Evolutionary conservation across 2,113 vertebrate species (phyloP), one percentile per base, ranked within the genome.

Genomic region (Mesembrinibis cayennensis): DNA sequence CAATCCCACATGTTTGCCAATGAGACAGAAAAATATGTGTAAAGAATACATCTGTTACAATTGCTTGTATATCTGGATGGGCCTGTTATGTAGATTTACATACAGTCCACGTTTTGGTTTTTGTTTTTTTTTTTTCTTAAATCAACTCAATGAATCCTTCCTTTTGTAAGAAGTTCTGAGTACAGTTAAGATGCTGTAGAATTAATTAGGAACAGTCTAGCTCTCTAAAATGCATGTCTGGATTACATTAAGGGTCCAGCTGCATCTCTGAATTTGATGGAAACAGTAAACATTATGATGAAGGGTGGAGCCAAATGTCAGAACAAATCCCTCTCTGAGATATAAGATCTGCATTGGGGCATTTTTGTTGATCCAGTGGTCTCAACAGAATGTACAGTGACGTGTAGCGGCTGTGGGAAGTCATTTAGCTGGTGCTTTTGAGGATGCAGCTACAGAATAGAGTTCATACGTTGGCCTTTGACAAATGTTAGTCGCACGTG

Each of bases 141-240:
- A n/a, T 69, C n/a, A 55, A 26, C 12, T 77, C 56, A 34, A 47
- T 52, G 80, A 72, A 55, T 80, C 3, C 2, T 83, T 82, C 66
- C 36, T 87, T 89, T 63, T 87, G 13, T 67, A n/a, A 65, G 40
- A 18, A 78, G 30, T 45, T 91, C 40, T 72, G 53, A 77, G 84
- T 87, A 55, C 61, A 91, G 58, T 71, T 97, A 86, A 95, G 79
- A 93, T 83, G 55, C 76, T 94, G 79, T 80, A 92, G 66, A 93
- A 87, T 95, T 92, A 91, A 82, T 89, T 80, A 82, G 89, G 45
- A 93, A 70, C 53, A 91, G 84, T 87, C 53, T 61, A 65, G 42
- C 44, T 87, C 30, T 92, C 69, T 82, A 55, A 70, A 82, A 72
- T 78, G 63, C 36, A 34, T 0, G 12, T 89, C 81, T 94, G 89